phyloP scores from a whole-genome alignment of 1,140 invertebrate species.

The Scaptomyza graminum region DNA sequence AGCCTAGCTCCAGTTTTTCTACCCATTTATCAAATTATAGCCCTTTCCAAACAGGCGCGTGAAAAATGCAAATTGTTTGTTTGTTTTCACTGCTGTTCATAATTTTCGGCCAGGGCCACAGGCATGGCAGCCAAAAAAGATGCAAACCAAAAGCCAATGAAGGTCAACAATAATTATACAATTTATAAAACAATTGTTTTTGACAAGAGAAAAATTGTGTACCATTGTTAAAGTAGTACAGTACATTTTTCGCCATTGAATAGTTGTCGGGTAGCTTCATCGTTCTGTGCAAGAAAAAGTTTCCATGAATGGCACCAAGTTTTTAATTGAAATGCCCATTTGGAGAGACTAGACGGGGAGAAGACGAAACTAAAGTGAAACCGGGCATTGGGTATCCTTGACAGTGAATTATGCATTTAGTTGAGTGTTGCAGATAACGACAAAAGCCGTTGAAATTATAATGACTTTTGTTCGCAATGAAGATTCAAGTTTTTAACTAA shows the following conservation, averaged over 20 bases:
- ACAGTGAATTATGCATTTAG: constrained; percentile 41
- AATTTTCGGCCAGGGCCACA: constrained; percentile 48
- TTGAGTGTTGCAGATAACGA: constrained; percentile 1
- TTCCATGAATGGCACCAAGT: constrained; percentile 57
- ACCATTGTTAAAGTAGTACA: constrained; percentile 24
- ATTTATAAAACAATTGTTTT: constrained; percentile 78
- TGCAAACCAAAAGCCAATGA: constrained; percentile 20
- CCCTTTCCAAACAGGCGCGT: constrained; percentile 30
- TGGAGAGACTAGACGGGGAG: not conserved
- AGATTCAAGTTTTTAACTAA: too few relatives aligned
- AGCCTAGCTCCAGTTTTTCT: not conserved
- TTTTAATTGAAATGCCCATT: constrained; percentile 70
- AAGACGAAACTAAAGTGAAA: constrained; percentile 17
- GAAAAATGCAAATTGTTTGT: constrained; percentile 65
- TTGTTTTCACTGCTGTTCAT: constrained; percentile 34
- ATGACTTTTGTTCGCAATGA: constrained; percentile 6
- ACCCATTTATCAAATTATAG: constrained; percentile 52
- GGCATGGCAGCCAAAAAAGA: not conserved
- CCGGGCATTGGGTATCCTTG: constrained; percentile 31
- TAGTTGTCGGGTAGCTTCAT: constrained; percentile 14
- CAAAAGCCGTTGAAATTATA: constrained; percentile 7
- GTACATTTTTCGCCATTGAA: constrained; percentile 19
- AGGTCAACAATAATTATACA: constrained; percentile 76
- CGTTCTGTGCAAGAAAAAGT: constrained; percentile 39
- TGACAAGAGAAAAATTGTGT: constrained; percentile 65